These are phyloP conservation scores for Phataginus tetradactyla DNA, from an alignment of 2,797 vertebrate species.

Conservation along the genomic window DNA sequence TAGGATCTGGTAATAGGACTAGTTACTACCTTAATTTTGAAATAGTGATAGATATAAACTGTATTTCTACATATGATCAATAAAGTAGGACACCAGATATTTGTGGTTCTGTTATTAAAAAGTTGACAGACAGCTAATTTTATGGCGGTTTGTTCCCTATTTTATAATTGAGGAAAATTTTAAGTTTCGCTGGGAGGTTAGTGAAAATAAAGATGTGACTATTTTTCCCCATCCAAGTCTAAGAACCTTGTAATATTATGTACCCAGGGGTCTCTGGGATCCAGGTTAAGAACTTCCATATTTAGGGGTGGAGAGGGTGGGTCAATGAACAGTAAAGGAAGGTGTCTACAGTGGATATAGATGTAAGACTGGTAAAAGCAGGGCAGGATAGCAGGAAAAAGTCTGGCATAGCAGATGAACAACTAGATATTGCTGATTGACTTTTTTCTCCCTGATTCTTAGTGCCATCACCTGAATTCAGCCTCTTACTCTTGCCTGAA, in stretches of 20 bases:
- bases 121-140: not conserved
- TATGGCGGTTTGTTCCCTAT: not conserved
- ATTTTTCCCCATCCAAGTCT: not conserved
- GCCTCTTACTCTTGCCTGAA: not conserved
- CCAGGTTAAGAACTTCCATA: not conserved
- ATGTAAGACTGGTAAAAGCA: not conserved
- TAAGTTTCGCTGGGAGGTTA: not conserved
- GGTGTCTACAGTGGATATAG: not conserved
- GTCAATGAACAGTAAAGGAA: not conserved
- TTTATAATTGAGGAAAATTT: conserved; percentile 1
- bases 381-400: not conserved
- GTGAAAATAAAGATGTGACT: not conserved
- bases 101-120: not conserved
- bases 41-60: not conserved
- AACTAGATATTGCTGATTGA: not conserved
- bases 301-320: not conserved
- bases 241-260: not conserved
- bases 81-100: not conserved
- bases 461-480: not conserved
- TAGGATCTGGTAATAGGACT: not conserved
- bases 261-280: not conserved
- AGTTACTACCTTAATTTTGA: not conserved
- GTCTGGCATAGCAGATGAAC: not conserved
- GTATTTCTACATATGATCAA: not conserved
- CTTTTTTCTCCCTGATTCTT: not conserved